Conservation (phyloP, 2,888 invertebrate species). For the Adineta ricciae region DNA sequence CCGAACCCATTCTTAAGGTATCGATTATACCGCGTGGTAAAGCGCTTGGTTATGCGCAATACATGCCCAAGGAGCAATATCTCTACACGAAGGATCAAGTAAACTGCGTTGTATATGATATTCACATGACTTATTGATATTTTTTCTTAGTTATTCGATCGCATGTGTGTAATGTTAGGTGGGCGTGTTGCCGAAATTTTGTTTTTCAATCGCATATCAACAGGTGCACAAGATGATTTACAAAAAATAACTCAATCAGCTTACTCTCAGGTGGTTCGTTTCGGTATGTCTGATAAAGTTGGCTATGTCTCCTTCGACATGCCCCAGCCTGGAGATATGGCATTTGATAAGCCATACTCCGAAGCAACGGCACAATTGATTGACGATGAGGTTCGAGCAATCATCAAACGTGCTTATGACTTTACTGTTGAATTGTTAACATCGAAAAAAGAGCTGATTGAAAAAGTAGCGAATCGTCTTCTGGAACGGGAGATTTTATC, state of each 20-base stretch:
- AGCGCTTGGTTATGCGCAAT: conserved; percentile 65
- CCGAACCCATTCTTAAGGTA: conserved; percentile 71
- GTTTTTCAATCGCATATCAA: conserved; percentile 87
- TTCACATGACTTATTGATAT: no score
- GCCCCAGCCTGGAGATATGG: conserved; percentile 82
- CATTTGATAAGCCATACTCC: conserved; percentile 88
- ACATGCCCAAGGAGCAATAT: conserved; percentile 35
- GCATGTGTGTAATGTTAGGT: conserved; percentile 99
- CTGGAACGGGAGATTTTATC: conserved; percentile 85
- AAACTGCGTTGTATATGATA: no score
- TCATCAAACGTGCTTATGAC: conserved; percentile 69
- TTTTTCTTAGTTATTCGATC: conserved; percentile 61
- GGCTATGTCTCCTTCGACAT: conserved; percentile 92
- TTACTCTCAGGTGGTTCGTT: conserved; percentile 90
- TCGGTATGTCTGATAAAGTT: conserved; percentile 92
- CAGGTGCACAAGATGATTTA: conserved; percentile 95
- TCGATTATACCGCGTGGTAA: conserved; percentile 91
- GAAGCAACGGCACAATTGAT: conserved; percentile 79
- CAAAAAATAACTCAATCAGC: conserved; percentile 95
- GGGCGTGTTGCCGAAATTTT: conserved; percentile 92
- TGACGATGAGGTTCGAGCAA: conserved; percentile 73
- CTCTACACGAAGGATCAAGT: conserved; percentile 38
- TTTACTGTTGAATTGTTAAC: conserved; percentile 67
- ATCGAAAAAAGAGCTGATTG: conserved; percentile 73
- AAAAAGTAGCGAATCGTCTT: conserved; percentile 75